These are phyloP conservation scores for Sebastolobus alascanus DNA, from an alignment of 2,797 vertebrate genomes.

Conservation along the genomic window DNA sequence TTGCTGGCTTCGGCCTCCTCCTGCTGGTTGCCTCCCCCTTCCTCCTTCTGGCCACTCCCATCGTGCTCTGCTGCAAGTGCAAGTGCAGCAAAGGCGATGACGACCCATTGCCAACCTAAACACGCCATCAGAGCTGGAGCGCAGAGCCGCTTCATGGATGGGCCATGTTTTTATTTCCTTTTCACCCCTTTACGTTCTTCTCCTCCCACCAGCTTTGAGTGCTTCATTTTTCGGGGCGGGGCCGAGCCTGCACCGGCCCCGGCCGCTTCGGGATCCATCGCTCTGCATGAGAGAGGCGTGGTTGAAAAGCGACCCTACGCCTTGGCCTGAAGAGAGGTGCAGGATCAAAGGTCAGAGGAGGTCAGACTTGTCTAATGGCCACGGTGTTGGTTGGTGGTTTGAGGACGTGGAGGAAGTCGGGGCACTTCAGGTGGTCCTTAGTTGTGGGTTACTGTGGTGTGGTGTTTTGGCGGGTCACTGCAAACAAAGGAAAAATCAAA, in stretches of 20 bases:
- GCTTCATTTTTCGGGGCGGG: conserved; percentile 69
- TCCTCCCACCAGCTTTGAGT: conserved; percentile 78
- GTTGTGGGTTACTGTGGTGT: conserved; percentile 23
- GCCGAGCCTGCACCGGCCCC: conserved; percentile 61
- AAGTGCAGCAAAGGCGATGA: conserved; percentile 99
- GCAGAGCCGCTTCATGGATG: conserved; percentile 50
- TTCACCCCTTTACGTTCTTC: conserved; percentile 63
- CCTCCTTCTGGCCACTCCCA: conserved; percentile 96
- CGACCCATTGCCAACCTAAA: conserved; percentile 95
- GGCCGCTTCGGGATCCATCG: conserved; percentile 69
- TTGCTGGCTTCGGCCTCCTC: conserved; percentile 97
- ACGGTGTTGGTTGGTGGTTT: conserved; percentile 42
- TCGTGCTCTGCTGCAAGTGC: conserved; percentile 98
- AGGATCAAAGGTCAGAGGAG: conserved; percentile 52
- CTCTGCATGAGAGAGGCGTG: conserved; percentile 75
- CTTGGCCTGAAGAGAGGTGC: conserved; percentile 42
- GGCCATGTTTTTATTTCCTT: conserved; percentile 64
- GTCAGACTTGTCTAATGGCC: conserved; percentile 45
- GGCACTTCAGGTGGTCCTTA: conserved; percentile 4
- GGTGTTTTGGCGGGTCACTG: conserved; percentile 14
- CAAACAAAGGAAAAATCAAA: conserved; percentile 24
- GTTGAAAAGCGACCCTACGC: conserved; percentile 39
- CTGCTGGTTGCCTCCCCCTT: conserved; percentile 97
- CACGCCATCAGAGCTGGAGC: conserved; percentile 16
- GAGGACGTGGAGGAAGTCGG: conserved; percentile 41